Conservation (phyloP, 2,797 vertebrate genomes). For the Galago senegalensis region DNA sequence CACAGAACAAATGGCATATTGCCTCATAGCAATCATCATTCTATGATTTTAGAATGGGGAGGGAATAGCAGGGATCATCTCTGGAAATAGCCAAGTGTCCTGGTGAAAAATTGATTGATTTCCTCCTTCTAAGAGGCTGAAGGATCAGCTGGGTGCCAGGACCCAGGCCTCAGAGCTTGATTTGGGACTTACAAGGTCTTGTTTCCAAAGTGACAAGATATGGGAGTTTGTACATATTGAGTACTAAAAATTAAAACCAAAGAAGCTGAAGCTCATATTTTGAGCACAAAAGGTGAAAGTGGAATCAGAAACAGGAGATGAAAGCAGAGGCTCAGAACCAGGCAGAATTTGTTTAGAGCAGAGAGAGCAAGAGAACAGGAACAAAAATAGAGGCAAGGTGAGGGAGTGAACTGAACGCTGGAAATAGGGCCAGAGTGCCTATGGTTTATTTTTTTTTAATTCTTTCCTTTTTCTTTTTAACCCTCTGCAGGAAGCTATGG, state of each 20-base stretch:
- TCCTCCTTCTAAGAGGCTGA: neutral
- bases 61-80: neutral
- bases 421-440: neutral
- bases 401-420: neutral
- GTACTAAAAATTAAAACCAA: constrained; percentile 25
- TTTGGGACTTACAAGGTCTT: constrained; percentile 32
- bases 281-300: neutral
- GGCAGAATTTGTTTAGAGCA: constrained; percentile 10
- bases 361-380: neutral
- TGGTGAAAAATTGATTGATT: neutral
- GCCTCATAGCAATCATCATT: neutral
- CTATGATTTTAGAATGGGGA: constrained; percentile 8
- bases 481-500: neutral
- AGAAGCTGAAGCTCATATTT: neutral
- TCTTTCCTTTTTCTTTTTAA: neutral
- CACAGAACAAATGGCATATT: neutral
- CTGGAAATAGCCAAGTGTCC: neutral
- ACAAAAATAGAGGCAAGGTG: neutral
- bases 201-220: constrained; percentile 36
- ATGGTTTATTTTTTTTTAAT: neutral
- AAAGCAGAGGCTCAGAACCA: neutral
- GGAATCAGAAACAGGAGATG: constrained; percentile 16
- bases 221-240: neutral
- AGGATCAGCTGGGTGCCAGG: neutral
- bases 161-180: neutral